Percentiles rank a stretch among this genome's conserved stretches.
Evolutionary conservation across 2,797 vertebrate species (phyloP).

Genomic region (Cuniculus paca): DNA sequence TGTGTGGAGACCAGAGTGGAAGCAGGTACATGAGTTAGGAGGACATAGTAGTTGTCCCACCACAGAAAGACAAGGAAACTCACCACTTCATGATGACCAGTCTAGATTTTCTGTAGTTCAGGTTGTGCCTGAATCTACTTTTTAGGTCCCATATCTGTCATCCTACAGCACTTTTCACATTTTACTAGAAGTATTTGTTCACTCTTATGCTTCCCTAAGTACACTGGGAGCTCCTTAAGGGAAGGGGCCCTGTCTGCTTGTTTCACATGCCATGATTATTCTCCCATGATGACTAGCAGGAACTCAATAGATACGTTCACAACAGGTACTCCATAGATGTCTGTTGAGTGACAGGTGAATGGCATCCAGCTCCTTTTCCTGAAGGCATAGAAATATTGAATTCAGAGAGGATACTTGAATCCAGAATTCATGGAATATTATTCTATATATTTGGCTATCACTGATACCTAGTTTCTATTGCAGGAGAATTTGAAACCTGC

Average conservation of each 20-base stretch:
- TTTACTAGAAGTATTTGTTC: neutral
- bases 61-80: neutral
- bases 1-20: neutral
- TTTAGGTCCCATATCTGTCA: neutral
- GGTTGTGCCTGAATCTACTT: neutral
- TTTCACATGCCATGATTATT: neutral
- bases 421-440: neutral
- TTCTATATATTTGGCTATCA: neutral
- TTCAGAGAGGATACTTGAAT: neutral
- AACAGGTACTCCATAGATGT: neutral
- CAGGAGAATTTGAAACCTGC: conserved; percentile 91
- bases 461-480: conserved; percentile 66
- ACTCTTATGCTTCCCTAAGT: neutral
- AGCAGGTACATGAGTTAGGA: neutral
- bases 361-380: neutral
- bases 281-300: neutral
- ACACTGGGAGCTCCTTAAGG: neutral
- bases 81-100: neutral
- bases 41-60: neutral
- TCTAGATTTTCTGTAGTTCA: neutral
- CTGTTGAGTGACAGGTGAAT: neutral
- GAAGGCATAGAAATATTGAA: neutral
- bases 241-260: neutral
- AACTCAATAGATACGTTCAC: neutral
- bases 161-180: neutral